Evolutionary conservation across 2,888 invertebrate genomes (phyloP).

Genomic region (Meteorus colon): DNA sequence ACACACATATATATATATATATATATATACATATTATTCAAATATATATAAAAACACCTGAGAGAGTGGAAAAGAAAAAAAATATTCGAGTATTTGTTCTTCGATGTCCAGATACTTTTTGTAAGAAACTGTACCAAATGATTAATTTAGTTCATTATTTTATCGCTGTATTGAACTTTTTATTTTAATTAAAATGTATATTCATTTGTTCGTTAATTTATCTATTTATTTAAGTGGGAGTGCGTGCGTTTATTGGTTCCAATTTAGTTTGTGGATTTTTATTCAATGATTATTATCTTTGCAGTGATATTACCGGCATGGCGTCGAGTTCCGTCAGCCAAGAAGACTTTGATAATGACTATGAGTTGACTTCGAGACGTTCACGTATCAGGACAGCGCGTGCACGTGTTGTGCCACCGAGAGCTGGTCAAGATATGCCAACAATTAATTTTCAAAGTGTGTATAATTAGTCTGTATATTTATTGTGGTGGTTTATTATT

Average conservation of each 20-base stretch:
- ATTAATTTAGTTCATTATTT: constrained; percentile 36
- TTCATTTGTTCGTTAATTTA: background rate
- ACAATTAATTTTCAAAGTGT: constrained; percentile 64
- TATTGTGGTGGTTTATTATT: no score
- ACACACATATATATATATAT: background rate
- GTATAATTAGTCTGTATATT: constrained; percentile 19
- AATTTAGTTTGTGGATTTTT: constrained; percentile 5
- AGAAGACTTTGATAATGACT: constrained; percentile 77
- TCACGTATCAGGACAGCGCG: constrained; percentile 75
- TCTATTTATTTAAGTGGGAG: no score
- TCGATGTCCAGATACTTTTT: constrained; percentile 69
- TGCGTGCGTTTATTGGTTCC: no score
- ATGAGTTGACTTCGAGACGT: constrained; percentile 75
- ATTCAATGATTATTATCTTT: constrained; percentile 17
- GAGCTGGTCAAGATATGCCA: constrained; percentile 56
- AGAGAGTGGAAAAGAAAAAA: constrained; percentile 24
- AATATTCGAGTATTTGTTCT: constrained; percentile 55
- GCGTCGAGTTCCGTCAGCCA: constrained; percentile 78
- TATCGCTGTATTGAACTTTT: constrained; percentile 11
- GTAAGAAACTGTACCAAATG: constrained; percentile 60
- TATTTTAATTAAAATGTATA: background rate
- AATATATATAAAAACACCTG: no score
- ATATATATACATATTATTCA: constrained; percentile 19
- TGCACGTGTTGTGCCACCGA: constrained; percentile 68
- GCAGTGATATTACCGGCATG: constrained; percentile 72